Percentiles rank a stretch among this genome's conserved stretches.
phyloP scores from a whole-genome alignment of 2,113 vertebrate genomes.

The Prunella himalayana region DNA sequence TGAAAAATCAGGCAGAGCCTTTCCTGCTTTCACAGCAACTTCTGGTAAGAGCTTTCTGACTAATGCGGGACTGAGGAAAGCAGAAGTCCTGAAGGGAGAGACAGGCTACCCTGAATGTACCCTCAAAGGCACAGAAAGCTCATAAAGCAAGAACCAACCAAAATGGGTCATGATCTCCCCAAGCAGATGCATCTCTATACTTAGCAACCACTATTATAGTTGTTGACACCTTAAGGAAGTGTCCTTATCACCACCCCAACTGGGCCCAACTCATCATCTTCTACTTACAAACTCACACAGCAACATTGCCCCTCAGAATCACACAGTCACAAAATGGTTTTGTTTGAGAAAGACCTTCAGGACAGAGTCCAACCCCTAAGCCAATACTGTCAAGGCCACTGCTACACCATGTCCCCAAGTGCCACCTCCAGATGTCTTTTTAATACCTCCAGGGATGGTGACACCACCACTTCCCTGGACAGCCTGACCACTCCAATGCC shows the following conservation, averaged over 20 bases:
- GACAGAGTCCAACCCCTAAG: neutral
- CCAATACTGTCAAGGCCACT: neutral
- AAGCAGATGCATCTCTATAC: neutral
- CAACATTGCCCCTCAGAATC: neutral
- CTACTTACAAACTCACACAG: neutral
- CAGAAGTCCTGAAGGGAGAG: neutral
- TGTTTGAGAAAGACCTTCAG: neutral
- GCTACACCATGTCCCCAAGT: neutral
- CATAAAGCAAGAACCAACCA: neutral
- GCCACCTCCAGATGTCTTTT: neutral
- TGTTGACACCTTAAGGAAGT: neutral
- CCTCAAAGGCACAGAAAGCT: neutral
- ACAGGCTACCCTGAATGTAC: neutral
- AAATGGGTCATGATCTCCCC: neutral
- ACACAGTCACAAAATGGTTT: rapidly evolving
- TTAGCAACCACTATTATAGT: neutral
- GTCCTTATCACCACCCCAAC: neutral
- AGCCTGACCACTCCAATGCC: neutral
- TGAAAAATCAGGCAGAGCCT: neutral
- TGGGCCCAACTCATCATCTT: neutral
- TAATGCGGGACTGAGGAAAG: neutral
- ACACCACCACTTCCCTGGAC: neutral
- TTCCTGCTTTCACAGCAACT: neutral
- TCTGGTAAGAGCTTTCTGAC: neutral
- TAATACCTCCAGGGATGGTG: neutral